phyloP scores from a whole-genome alignment of 2,888 invertebrate species.

The Operophtera brumata region DNA sequence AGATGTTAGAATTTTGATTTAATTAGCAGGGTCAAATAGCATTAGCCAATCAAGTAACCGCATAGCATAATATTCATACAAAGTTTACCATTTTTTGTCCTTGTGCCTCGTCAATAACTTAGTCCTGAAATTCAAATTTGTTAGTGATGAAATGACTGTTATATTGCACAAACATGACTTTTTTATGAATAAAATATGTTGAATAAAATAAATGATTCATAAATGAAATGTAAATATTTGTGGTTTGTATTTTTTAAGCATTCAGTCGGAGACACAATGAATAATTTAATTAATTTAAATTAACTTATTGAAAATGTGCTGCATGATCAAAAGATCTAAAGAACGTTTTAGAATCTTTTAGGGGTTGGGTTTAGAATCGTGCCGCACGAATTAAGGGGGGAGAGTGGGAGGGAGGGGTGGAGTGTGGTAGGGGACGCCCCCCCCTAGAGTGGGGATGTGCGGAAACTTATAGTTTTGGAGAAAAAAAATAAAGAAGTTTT shows the following conservation, averaged over 20 bases:
- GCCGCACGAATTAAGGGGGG: too few relatives aligned
- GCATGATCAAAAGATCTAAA: too few relatives aligned
- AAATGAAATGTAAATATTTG: conserved; percentile 5
- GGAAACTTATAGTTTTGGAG: too few relatives aligned
- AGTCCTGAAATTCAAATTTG: conserved; percentile 88
- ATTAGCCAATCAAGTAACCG: conserved; percentile 59
- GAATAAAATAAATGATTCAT: not conserved
- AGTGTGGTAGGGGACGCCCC: too few relatives aligned
- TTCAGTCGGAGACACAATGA: conserved; percentile 3
- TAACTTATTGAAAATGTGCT: too few relatives aligned
- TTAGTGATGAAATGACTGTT: conserved; percentile 75
- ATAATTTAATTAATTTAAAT: not conserved
- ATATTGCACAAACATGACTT: conserved; percentile 39
- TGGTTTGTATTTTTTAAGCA: conserved; percentile 13
- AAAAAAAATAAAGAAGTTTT: too few relatives aligned
- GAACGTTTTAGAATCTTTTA: too few relatives aligned
- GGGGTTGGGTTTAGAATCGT: too few relatives aligned
- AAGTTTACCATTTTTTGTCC: conserved; percentile 90
- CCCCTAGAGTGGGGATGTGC: too few relatives aligned
- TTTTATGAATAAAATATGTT: conserved; percentile 32
- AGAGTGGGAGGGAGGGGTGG: too few relatives aligned
- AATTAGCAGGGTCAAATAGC: conserved; percentile 44
- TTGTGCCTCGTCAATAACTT: conserved; percentile 92
- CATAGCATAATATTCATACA: conserved; percentile 59
- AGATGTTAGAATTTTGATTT: conserved; percentile 25